phyloP scores from a whole-genome alignment of 1,140 invertebrate genomes.

The Bombus pascuorum region DNA sequence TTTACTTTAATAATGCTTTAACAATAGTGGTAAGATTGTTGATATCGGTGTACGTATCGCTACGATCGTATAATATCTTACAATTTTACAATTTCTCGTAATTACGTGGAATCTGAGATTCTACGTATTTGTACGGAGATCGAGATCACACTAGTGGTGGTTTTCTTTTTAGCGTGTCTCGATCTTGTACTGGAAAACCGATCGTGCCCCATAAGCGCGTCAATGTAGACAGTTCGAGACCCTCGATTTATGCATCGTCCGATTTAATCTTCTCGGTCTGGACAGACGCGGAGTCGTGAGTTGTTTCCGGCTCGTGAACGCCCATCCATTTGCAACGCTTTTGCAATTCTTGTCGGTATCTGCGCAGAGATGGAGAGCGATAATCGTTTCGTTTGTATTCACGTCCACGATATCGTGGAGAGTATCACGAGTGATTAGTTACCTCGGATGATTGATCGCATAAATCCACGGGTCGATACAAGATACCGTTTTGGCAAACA shows the following conservation, averaged over 20 bases:
- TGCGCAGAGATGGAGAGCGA: constrained; percentile 33
- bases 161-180: constrained; percentile 10
- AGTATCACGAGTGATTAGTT: constrained; percentile 61
- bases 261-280: constrained; percentile 76
- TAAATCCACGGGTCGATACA: constrained; percentile 92
- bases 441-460: constrained; percentile 91
- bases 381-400: not conserved
- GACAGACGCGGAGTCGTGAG: constrained; percentile 69
- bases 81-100: not conserved
- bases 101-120: not conserved
- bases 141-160: constrained; percentile 66
- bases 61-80: not conserved
- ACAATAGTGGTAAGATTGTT: constrained; percentile 21
- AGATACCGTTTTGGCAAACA: constrained; percentile 88
- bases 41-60: not conserved
- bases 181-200: constrained; percentile 5
- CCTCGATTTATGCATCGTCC: constrained; percentile 74
- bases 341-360: constrained; percentile 85
- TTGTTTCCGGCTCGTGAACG: constrained; percentile 82
- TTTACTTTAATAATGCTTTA: constrained; percentile 30
- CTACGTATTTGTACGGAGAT: not conserved
- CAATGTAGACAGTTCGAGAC: not conserved
- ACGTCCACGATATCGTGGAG: not conserved
- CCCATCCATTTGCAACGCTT: constrained; percentile 89
- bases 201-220: not conserved